phyloP scores from a whole-genome alignment of 2,113 vertebrate species.

The Anolis sagrei region DNA sequence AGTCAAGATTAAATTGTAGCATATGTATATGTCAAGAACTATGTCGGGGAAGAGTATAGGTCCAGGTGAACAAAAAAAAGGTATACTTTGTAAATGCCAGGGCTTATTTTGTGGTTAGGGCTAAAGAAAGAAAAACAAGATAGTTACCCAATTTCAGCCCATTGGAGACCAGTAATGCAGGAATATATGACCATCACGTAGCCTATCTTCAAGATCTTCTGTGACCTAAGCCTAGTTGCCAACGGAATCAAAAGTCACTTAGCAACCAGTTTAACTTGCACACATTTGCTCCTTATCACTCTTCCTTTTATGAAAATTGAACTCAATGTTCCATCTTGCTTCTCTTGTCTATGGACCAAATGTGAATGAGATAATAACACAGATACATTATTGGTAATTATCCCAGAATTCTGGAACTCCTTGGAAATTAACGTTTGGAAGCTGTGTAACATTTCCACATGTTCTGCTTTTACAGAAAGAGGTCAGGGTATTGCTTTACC shows the following conservation, averaged over 20 bases:
- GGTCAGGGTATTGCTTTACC: background rate
- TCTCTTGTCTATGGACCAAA: background rate
- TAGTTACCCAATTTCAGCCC: background rate
- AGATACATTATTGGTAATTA: background rate
- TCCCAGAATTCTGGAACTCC: background rate
- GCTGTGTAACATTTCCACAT: background rate
- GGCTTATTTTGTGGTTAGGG: background rate
- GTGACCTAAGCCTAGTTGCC: background rate
- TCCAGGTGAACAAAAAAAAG: background rate
- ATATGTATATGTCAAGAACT: too few species aligned
- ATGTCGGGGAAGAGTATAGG: too few species aligned
- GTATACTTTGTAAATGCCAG: background rate
- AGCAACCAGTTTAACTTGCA: constrained; percentile 24
- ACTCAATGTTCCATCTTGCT: background rate
- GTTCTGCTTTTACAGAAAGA: background rate
- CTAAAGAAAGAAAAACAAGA: too few species aligned
- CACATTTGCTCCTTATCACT: background rate
- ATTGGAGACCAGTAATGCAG: background rate
- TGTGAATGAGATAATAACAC: background rate
- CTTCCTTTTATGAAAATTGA: background rate
- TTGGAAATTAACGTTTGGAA: background rate
- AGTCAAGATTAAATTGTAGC: background rate
- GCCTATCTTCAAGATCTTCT: background rate
- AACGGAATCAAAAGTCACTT: background rate
- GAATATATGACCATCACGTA: background rate